Base-by-base conservation (phyloP, 2,797 vertebrate genomes). In the Phrynocephalus guinanensis region DNA sequence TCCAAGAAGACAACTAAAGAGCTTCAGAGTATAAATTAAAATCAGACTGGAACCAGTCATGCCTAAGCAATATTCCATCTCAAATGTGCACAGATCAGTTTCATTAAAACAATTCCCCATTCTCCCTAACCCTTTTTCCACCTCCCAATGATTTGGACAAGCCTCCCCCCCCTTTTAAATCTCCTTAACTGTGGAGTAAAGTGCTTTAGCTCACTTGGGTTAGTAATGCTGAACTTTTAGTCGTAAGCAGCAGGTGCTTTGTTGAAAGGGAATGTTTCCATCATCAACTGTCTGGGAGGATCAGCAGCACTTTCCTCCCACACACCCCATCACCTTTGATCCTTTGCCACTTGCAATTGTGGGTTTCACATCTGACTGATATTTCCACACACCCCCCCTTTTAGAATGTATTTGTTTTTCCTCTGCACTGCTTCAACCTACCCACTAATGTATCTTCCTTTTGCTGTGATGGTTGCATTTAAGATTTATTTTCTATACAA, bases 231-330 rank as follows among this genome's bases (percentile, higher is more conserved):
- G 80, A 93, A 89, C 66, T 71, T 80, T 60, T 87, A 87, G 86
- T 91, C 83, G 87, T 82, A 90, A 92, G 86, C 70, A 95, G 94
- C 92, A 96, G 94, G 94, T 96, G 92, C 91, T 92, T 86, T 87
- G 86, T 85, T 93, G 90, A 89, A 90, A 87, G 13, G 72, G 87
- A 90, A 84, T 93, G 90, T 95, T 94, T 94, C 91, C 84, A 48
- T 44, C 24, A 3, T 6, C 30, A 87, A 90, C 84, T 82, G 90
- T 93, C 94, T 95, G 88, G 72, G 85, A 94, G 89, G 90, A 88
- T 92, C 93, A 93, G 82, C 87, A 92, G 88, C 81, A 88, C 67
- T 85, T 95, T 91, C 91, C 91, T 93, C 94, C 93, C 93, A 95
- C 91, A 90, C 84, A 91, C 78, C 33, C 79, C 56, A 22, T 92